Conservation (phyloP, 2,888 invertebrate genomes). For the Parasteatoda lunata region DNA sequence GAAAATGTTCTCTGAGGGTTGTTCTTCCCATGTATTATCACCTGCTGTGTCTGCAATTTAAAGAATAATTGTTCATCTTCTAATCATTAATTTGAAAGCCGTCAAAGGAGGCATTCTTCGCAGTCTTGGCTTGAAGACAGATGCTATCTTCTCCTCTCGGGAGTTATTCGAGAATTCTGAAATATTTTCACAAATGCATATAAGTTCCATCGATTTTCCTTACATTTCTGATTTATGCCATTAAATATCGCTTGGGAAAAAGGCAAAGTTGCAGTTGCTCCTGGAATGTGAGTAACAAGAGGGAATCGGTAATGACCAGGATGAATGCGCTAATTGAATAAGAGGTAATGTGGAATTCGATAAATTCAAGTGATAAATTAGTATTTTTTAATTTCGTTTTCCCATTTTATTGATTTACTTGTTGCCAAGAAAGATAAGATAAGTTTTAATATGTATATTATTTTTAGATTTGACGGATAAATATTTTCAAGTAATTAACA, state of each 20-base stretch:
- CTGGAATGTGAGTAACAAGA: background rate
- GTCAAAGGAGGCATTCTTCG: slow-evolving; percentile 1
- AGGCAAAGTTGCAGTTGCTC: background rate
- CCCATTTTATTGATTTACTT: no score
- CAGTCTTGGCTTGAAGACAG: background rate
- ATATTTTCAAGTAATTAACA: no score
- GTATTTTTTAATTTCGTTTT: no score
- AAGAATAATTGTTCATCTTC: slow-evolving; percentile 34
- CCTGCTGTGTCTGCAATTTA: background rate
- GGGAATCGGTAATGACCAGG: background rate
- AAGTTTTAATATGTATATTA: no score
- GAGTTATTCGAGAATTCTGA: background rate
- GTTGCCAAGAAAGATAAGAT: no score
- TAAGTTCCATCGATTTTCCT: background rate
- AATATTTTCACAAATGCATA: background rate
- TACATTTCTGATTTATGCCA: background rate
- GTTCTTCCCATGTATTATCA: slow-evolving; percentile 1
- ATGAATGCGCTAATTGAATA: no score
- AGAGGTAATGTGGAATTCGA: no score
- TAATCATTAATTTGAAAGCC: slow-evolving; percentile 1
- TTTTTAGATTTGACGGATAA: no score
- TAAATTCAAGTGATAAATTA: no score
- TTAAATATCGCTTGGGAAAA: background rate
- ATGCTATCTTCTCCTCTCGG: background rate
- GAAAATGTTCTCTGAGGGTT: slow-evolving; percentile 26